Percentiles rank a stretch among this genome's conserved stretches.
phyloP scores from a whole-genome alignment of 1,140 invertebrate genomes.

The Drosophila parvula region DNA sequence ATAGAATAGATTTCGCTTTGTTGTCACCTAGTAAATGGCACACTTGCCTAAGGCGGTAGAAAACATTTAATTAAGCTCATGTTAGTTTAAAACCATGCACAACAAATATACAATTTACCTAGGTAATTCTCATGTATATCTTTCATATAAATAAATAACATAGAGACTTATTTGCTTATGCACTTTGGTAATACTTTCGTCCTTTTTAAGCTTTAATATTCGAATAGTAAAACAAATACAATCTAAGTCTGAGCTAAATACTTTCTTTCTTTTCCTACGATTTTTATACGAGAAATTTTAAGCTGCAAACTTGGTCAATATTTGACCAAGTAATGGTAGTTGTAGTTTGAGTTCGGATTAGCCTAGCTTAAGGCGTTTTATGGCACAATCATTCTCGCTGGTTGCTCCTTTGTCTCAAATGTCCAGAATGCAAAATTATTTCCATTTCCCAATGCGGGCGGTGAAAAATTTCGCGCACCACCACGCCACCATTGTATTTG shows the following conservation, averaged over 20 bases:
- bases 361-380: neutral
- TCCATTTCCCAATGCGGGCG: constrained; percentile 34
- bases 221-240: neutral
- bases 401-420: constrained; percentile 28
- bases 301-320: neutral
- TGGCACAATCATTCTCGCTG: constrained; percentile 9
- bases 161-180: neutral
- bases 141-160: neutral
- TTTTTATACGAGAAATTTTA: too few species aligned
- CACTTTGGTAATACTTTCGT: neutral
- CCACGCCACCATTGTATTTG: constrained; percentile 35
- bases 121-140: neutral
- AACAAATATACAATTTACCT: neutral
- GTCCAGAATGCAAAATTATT: constrained; percentile 39
- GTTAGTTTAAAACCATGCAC: neutral
- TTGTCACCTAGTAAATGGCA: neutral
- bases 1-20: neutral
- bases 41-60: neutral
- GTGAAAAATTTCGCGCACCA: constrained; percentile 34
- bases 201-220: neutral
- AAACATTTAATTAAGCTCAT: neutral
- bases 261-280: too few species aligned
- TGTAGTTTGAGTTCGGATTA: neutral
- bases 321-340: constrained; percentile 3
- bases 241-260: neutral